Evolutionary conservation across 2,797 vertebrate genomes (phyloP), one percentile per base, ranked within the genome.

Genomic region (Lacerta bilineata): DNA sequence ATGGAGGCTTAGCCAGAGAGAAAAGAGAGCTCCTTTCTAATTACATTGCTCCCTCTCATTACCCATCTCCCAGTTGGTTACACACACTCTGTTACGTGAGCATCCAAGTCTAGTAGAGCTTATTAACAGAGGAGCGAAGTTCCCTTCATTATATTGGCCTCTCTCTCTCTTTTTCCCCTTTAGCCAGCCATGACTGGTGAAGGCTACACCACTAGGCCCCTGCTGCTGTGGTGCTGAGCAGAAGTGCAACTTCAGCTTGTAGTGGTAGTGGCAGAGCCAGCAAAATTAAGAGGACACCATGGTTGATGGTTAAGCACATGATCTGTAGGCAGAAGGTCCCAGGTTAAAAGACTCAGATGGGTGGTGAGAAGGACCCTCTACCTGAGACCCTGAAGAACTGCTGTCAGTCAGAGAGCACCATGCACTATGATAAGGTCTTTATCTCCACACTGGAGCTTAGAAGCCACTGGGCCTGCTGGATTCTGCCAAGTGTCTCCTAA

Each of bases 1-100:
- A 89, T 87, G 72, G 80, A 91, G 93, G 88, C 90, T 82, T 64
- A 74, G 20, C 27, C 66, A 68, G 3, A 80, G 18, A 71, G 0
- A 25, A 69, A 80, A 77, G 13, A 64, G 55, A 50, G 80, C 77
- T 90, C 36, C 79, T 90, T 82, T 90, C 81, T 93, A 94, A 95
- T 94, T 91, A 80, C 50, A 74, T 71, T 0, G 0, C 77, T 89
- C 84, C 80, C 85, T 74, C 91, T 88, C 0, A 0, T 91, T 90
- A 93, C 17, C 84, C 79, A 77, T 78, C 90, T 69, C 88, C 89
- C 88, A 88, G 81, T 20, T 75, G 0, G 0, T 0, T 0, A 90
- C 33, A 8, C 59, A 27, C 0, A 0, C 3, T 0, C 3, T 25
- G 80, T 66, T 36, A 69, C 83, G 72, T 69, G 88, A 4, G 39